Evolutionary conservation across 2,113 vertebrate genomes (phyloP).

Genomic region (Heterocephalus glaber): DNA sequence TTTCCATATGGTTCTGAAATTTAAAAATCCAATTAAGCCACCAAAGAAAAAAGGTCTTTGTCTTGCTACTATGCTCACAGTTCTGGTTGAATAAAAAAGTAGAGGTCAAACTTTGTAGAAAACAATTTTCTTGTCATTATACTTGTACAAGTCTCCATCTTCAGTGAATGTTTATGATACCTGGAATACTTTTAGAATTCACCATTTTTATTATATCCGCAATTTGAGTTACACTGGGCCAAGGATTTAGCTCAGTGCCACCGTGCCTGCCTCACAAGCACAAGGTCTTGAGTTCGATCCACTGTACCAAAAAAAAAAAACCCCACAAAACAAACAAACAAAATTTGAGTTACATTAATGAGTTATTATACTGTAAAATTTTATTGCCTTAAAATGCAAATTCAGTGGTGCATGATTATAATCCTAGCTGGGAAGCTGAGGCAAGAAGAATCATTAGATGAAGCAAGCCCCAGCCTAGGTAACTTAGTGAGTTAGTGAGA

Average conservation of each 20-base stretch:
- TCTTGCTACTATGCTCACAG: neutral
- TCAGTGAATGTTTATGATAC: neutral
- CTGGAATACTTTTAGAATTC: slow-evolving; percentile 45
- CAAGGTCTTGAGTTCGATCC: too few relatives aligned
- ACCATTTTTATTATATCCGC: slow-evolving; percentile 6
- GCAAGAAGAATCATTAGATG: neutral
- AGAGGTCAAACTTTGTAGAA: neutral
- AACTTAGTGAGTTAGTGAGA: neutral
- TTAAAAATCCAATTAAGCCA: slow-evolving; percentile 37
- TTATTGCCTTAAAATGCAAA: slow-evolving; percentile 61
- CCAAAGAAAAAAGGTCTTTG: slow-evolving; percentile 9
- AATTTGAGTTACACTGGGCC: neutral
- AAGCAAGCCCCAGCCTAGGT: neutral
- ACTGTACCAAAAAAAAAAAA: too few relatives aligned
- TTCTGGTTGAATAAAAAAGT: slow-evolving; percentile 22
- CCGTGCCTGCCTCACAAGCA: too few relatives aligned
- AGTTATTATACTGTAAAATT: slow-evolving; percentile 38
- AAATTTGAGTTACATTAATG: slow-evolving; percentile 5
- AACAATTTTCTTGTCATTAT: slow-evolving; percentile 14
- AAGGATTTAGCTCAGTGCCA: too few relatives aligned
- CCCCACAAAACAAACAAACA: neutral
- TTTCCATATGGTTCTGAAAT: slow-evolving; percentile 2
- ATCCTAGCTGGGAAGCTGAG: neutral
- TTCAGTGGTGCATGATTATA: neutral
- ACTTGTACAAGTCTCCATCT: neutral